These are phyloP conservation scores for Lutjanus erythropterus DNA, from an alignment of 2,113 vertebrate species.

Conservation along the genomic window DNA sequence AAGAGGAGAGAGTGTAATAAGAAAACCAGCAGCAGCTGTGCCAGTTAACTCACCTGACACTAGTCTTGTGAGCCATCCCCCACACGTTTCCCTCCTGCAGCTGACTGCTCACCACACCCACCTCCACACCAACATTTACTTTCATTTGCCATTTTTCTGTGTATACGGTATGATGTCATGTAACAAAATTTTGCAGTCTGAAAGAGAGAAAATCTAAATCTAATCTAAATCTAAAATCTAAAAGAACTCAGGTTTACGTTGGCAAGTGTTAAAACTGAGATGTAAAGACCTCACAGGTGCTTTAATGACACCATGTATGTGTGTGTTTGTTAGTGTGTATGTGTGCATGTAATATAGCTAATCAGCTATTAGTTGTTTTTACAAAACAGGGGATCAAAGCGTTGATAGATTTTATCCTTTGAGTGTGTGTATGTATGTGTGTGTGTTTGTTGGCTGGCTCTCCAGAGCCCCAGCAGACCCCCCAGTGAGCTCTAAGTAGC, in stretches of 20 bases:
- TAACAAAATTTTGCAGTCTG: too few species aligned
- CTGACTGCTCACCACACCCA: too few species aligned
- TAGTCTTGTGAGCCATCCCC: too few species aligned
- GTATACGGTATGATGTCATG: too few species aligned
- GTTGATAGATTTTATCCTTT: slow-evolving; percentile 1
- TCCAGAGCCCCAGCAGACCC: slow-evolving; percentile 45
- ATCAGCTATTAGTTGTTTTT: slow-evolving; percentile 31
- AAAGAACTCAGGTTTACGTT: not conserved
- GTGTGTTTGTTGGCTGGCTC: slow-evolving; percentile 18
- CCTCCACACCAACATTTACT: too few species aligned
- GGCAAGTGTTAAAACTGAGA: not conserved
- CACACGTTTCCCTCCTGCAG: too few species aligned
- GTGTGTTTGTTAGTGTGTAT: not conserved
- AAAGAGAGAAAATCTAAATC: too few species aligned
- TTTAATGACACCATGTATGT: not conserved
- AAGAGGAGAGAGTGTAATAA: too few species aligned
- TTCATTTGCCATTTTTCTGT: too few species aligned
- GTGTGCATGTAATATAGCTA: not conserved
- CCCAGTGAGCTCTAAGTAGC: slow-evolving; percentile 68
- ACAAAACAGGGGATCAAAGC: slow-evolving; percentile 4
- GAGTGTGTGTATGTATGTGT: slow-evolving; percentile 12
- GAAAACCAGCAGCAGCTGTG: too few species aligned
- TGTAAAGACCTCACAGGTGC: not conserved
- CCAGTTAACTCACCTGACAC: too few species aligned
- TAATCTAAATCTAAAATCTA: too few species aligned